Evolutionary conservation across 2,797 vertebrate species (phyloP), one percentile per base, ranked within the genome.

Genomic region (Odontamblyopus rebecca): DNA sequence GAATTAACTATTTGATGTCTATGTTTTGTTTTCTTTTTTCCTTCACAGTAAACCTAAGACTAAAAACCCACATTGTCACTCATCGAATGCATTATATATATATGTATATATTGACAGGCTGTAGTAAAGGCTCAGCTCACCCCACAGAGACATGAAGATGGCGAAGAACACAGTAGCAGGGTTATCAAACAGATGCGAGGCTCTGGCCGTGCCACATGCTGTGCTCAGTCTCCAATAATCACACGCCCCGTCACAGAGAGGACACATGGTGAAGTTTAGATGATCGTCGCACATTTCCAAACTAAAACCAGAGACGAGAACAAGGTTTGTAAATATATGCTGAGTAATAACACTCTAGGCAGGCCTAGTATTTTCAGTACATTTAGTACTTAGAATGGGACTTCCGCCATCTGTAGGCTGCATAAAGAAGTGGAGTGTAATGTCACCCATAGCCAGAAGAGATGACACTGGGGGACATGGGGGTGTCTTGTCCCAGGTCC

Each of bases 121-220:
- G 8, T n/a, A 53, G 51, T 18, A 53, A 53, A 19, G 7, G 18
- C 12, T 7, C 65, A 50, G 15, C 96, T 94, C 91, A 99, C 98
- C 98, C 97, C 98, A 99, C 61, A 99, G 92, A 75, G 97, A 98
- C 97, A 99, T 99, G 83, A 99, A 99, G 85, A 99, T 90, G 77
- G 97, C 96, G 63, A 99, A 99, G 91, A 99, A 95, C 84, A 99
- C 96, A 0, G 98, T 99, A 72, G 96, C 97, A 0, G 98, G 97
- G 86, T 99, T 99, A 91, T 99, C 97, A 70, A 99, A 99, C 63
- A 99, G 94, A 91, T 99, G 97, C 32, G 97, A 98, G 4, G 98
- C 97, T 48, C 92, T 93, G 2, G 97, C 97, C 0, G 96, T 99
- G 69, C 93, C 92, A 62, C 98, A 99, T 6, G 97, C 97, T 0